Base-by-base conservation (phyloP, 2,888 invertebrate species). In the Catocala sponsa region DNA sequence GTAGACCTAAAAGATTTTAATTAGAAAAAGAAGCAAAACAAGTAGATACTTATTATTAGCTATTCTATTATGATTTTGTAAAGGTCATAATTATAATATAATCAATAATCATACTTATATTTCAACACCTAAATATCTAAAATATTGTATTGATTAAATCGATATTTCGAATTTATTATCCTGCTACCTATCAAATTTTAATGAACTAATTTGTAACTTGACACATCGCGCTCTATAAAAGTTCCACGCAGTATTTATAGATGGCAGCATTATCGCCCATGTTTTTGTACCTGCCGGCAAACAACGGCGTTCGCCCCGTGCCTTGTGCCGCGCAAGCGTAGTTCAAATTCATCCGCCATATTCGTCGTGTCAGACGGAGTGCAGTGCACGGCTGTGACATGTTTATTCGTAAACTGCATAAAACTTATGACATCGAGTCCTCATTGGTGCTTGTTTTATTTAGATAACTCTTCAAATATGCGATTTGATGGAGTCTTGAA, bases 281-380 rank as follows among this genome's bases (percentile, higher is more conserved):
- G 86, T 89, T 88, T 88, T 88, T 86, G 85, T 91, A 91, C 91
- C 90, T 90, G 91, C 77, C 76, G 77, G 79, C 66, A 55, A 74
- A 70, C 79, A 81, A 83, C 85, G 82, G 84, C 80, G 72, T 63
- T 70, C 54, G 74, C 63, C 64, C 72, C 70, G 53, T 73, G 77
- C 75, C 76, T 74, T 76, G 74, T 80, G 73, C 73, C 74, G 86
- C 89, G 93, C 93, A 92, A 89, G 93, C 94, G 93, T 94, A 94
- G 94, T 94, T 92, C 87, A 87, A 92, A 92, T 89, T 89, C 93
- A 90, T 92, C 94, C 93, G 94, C 94, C 94, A 94, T 94, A 92
- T 94, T 94, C 92, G 92, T 92, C 92, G 93, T 92, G 92, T 93
- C 93, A 89, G 91, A 87, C 92, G 92, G 89, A 91, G 89, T 92